phyloP scores from a whole-genome alignment of 2,888 invertebrate genomes.

The Zygaena filipendulae region DNA sequence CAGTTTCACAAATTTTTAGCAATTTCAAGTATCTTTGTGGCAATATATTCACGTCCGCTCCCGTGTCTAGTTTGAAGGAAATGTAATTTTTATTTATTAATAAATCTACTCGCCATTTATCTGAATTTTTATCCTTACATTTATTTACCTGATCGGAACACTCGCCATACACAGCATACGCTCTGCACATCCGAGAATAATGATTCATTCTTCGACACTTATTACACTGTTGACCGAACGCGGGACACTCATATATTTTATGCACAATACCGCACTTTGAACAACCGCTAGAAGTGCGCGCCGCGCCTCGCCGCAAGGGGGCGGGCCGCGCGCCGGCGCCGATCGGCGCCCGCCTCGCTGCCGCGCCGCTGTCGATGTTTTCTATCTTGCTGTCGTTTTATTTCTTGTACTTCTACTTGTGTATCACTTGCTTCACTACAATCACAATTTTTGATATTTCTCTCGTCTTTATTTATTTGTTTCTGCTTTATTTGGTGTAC shows the following conservation, averaged over 20 bases:
- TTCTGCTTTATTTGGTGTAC: too few relatives aligned
- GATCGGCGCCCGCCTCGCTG: too few relatives aligned
- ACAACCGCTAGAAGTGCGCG: too few relatives aligned
- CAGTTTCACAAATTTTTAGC: conserved; percentile 1
- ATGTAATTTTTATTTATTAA: conserved; percentile 13
- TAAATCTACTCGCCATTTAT: conserved; percentile 11
- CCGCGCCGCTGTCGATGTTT: too few relatives aligned
- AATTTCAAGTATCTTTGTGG: conserved; percentile 7
- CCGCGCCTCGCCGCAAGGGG: too few relatives aligned
- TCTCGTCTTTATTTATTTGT: too few relatives aligned
- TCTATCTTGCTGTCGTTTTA: too few relatives aligned
- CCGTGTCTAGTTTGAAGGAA: conserved; percentile 7
- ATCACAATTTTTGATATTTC: too few relatives aligned
- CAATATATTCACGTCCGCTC: conserved; percentile 18
- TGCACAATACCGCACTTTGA: too few relatives aligned
- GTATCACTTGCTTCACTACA: too few relatives aligned
- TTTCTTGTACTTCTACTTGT: too few relatives aligned
- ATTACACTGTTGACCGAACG: conserved; percentile 2
- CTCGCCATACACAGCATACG: background rate
- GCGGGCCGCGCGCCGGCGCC: too few relatives aligned
- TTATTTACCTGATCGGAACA: conserved; percentile 2
- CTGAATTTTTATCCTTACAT: background rate
- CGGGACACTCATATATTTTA: background rate
- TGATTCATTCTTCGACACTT: conserved; percentile 2
- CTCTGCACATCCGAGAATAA: conserved; percentile 1